Evolutionary conservation across 2,797 vertebrate species (phyloP).

Genomic region (Pseudopleuronectes americanus): DNA sequence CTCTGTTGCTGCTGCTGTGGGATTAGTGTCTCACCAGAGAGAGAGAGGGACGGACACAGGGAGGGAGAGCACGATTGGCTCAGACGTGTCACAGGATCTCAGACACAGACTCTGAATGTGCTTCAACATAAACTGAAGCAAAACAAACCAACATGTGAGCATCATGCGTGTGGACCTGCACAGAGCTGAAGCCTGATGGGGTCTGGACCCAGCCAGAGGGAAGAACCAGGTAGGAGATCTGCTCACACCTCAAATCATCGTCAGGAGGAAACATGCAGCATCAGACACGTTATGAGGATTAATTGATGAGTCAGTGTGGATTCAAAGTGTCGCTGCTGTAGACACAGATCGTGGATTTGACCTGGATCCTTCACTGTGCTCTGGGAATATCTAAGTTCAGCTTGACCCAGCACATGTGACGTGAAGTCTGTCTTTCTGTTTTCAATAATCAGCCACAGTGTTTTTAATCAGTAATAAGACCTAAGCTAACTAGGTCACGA

Average conservation of each 20-base stretch:
- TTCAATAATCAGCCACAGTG: too few species aligned
- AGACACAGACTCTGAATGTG: neutral
- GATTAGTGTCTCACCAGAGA: slow-evolving; percentile 53
- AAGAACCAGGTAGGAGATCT: slow-evolving; percentile 70
- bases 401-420: too few species aligned
- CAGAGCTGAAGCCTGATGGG: slow-evolving; percentile 71
- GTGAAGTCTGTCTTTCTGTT: too few species aligned
- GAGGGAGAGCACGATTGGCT: neutral
- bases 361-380: too few species aligned
- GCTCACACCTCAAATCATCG: neutral
- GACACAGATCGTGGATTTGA: too few species aligned
- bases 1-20: slow-evolving; percentile 17
- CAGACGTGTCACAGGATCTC: too few species aligned
- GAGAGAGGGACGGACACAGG: slow-evolving; percentile 5
- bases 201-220: slow-evolving; percentile 74
- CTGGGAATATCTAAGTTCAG: too few species aligned
- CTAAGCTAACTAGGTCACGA: too few species aligned
- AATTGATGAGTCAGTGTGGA: neutral
- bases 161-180: slow-evolving; percentile 25
- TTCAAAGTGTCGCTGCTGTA: too few species aligned
- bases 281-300: too few species aligned
- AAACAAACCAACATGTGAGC: neutral
- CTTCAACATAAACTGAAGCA: neutral
- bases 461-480: too few species aligned
- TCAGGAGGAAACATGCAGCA: too few species aligned